Percentiles rank a stretch among this genome's conserved stretches.
These are phyloP conservation scores for Thecocarcelia acutangulata DNA, from an alignment of 2,888 invertebrate genomes.

Conservation along the genomic window DNA sequence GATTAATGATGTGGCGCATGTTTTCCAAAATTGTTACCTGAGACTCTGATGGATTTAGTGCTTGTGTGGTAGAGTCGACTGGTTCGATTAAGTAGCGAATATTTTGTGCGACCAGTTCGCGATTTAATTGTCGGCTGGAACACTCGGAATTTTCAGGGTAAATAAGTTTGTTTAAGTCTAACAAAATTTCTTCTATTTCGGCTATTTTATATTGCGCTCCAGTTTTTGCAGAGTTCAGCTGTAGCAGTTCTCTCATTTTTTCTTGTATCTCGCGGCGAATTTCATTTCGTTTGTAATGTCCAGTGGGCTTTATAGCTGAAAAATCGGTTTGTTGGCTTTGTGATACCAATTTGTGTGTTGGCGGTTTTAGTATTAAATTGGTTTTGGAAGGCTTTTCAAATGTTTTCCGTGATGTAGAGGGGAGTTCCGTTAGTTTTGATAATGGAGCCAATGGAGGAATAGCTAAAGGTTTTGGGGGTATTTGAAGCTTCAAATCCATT, in stretches of 20 bases:
- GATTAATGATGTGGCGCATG: slow-evolving; percentile 45
- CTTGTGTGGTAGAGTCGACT: background rate
- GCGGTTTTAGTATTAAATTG: background rate
- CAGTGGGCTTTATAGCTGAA: background rate
- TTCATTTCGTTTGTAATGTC: slow-evolving; percentile 41
- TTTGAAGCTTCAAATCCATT: background rate
- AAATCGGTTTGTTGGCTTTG: slow-evolving; percentile 40
- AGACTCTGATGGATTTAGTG: background rate
- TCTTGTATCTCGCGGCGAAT: slow-evolving; percentile 44
- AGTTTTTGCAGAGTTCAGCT: background rate
- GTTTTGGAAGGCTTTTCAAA: background rate
- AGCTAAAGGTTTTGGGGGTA: too few species aligned
- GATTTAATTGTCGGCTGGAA: background rate
- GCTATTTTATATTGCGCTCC: background rate
- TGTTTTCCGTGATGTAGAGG: too few species aligned
- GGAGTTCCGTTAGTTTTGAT: background rate
- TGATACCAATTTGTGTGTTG: background rate
- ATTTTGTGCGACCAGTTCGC: slow-evolving; percentile 30
- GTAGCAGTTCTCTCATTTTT: slow-evolving; percentile 33
- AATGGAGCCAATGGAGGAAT: too few species aligned
- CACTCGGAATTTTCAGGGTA: slow-evolving; percentile 10
- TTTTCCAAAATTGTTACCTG: slow-evolving; percentile 28
- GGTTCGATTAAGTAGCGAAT: slow-evolving; percentile 17
- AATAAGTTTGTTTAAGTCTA: slow-evolving; percentile 35
- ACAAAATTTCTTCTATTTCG: slow-evolving; percentile 41